These are phyloP conservation scores for Shargacucullia verbasci DNA, from an alignment of 2,888 invertebrate genomes.

Conservation along the genomic window DNA sequence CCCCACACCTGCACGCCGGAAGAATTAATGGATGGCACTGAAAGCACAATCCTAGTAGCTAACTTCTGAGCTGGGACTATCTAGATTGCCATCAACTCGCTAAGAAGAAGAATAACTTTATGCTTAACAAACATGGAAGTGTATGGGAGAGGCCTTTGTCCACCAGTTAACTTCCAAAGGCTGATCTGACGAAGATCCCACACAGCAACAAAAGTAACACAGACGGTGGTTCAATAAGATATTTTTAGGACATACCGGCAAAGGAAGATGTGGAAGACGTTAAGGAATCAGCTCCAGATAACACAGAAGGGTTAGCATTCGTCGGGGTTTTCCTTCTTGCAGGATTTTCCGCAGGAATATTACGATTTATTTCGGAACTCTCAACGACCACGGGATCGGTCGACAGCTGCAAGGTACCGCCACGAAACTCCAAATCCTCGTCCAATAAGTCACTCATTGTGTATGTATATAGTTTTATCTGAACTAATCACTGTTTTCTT, in stretches of 20 bases:
- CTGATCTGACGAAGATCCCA: no score
- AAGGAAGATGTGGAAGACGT: conserved; percentile 83
- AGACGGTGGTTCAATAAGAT: background rate
- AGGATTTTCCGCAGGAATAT: conserved; percentile 64
- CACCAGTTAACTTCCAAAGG: no score
- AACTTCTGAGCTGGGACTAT: no score
- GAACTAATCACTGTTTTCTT: conserved; percentile 36
- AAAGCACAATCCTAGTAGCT: no score
- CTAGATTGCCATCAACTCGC: no score
- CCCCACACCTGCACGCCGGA: no score
- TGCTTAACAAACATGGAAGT: no score
- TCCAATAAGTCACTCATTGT: conserved; percentile 85
- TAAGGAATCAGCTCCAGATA: conserved; percentile 83
- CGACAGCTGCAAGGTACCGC: conserved; percentile 85
- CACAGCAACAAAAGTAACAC: background rate
- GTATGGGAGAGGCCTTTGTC: no score
- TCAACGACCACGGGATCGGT: conserved; percentile 68
- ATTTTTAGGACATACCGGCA: conserved; percentile 69
- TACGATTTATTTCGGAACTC: conserved; percentile 62
- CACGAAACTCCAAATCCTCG: conserved; percentile 89
- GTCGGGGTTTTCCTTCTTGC: conserved; percentile 65
- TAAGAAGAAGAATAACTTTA: no score
- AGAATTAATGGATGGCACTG: no score
- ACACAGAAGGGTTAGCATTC: conserved; percentile 79
- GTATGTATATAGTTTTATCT: conserved; percentile 31